phyloP scores from a whole-genome alignment of 2,797 vertebrate species.

The Alcedo quadribrachys region DNA sequence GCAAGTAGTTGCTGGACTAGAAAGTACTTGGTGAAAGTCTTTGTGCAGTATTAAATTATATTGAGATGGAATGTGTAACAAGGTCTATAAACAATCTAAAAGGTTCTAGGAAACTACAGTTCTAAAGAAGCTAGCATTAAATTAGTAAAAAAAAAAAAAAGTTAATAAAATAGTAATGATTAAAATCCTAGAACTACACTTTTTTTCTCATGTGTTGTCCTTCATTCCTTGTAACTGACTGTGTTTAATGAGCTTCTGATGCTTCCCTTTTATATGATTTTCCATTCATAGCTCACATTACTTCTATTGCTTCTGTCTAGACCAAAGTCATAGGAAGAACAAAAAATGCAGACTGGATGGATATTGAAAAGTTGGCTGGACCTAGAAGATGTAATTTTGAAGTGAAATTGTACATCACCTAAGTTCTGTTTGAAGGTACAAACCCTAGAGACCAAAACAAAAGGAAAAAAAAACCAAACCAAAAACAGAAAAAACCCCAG shows the following conservation, averaged over 20 bases:
- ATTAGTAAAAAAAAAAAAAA: background rate
- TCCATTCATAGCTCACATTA: conserved; percentile 11
- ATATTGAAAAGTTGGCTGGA: background rate
- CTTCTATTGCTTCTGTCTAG: conserved; percentile 8
- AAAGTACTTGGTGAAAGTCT: background rate
- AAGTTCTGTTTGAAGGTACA: background rate
- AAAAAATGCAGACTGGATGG: background rate
- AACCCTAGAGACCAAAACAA: background rate
- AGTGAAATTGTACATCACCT: background rate
- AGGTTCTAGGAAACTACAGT: background rate
- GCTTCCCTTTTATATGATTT: background rate
- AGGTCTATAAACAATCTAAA: background rate
- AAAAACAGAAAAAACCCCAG: background rate
- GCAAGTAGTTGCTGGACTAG: background rate
- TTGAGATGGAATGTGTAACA: background rate
- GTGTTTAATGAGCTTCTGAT: conserved; percentile 5
- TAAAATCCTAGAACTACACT: background rate
- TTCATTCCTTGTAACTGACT: background rate
- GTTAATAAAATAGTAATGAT: background rate
- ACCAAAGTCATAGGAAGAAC: conserved; percentile 29
- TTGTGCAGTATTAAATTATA: background rate
- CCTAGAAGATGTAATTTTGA: background rate
- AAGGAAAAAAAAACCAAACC: background rate
- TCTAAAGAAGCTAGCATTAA: background rate
- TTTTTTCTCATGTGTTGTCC: background rate